A percentile compares a stretch with the other conserved stretches of the same genome.
Evolutionary conservation across 64 coral and sea anemone genomes (phyloP).

Genomic region (Pocillopora verrucosa): DNA sequence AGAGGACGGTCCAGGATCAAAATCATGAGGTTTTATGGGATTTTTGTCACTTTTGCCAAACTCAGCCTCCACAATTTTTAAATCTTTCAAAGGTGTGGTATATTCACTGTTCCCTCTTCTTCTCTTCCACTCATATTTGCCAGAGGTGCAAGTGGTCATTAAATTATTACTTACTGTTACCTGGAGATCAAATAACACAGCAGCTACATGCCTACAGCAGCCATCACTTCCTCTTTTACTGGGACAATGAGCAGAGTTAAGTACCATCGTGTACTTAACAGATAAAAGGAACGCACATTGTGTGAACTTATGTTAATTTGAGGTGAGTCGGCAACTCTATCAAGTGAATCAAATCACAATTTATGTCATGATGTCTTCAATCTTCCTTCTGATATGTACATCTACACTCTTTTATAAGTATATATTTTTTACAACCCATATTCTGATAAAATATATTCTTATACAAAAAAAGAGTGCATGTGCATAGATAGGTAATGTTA

Average conservation of each 20-base stretch:
- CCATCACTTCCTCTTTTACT: slow-evolving; percentile 49
- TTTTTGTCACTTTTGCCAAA: slow-evolving; percentile 65
- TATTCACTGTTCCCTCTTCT: slow-evolving; percentile 66
- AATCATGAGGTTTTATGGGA: slow-evolving; percentile 56
- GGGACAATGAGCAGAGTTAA: slow-evolving; percentile 60
- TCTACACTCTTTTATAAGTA: no score
- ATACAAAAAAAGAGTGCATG: no score
- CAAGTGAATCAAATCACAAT: no score
- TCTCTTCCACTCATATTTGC: slow-evolving; percentile 60
- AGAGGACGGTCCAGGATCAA: slow-evolving; percentile 48
- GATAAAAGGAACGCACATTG: no score
- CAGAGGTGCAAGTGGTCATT: slow-evolving; percentile 53
- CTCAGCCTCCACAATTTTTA: slow-evolving; percentile 64
- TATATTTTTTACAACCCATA: no score
- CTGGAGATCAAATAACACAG: neutral
- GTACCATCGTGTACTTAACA: no score
- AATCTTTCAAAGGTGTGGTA: slow-evolving; percentile 56
- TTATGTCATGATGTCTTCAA: no score
- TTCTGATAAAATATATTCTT: no score
- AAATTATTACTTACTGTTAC: slow-evolving; percentile 7
- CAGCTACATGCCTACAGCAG: slow-evolving; percentile 25
- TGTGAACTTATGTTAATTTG: no score
- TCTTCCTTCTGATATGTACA: no score
- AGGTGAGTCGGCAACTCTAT: no score
- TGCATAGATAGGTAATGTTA: no score